Conservation (phyloP, 2,113 vertebrate species). For the Egretta garzetta region DNA sequence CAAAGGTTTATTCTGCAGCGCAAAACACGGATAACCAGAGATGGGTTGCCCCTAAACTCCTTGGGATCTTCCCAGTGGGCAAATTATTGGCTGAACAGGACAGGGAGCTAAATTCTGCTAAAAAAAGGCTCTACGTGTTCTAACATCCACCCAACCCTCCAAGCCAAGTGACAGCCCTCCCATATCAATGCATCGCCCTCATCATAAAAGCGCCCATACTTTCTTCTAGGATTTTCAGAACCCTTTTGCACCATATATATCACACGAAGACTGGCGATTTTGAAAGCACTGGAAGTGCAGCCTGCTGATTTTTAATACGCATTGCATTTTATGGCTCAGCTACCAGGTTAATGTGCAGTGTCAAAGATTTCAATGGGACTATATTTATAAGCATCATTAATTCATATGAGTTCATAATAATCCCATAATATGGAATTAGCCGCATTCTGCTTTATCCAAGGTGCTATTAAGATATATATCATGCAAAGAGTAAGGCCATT, state of each 20-base stretch:
- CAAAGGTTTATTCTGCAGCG: neutral
- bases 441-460: neutral
- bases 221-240: neutral
- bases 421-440: neutral
- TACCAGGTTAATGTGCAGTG: neutral
- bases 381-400: neutral
- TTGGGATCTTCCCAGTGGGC: neutral
- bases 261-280: neutral
- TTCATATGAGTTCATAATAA: neutral
- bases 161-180: neutral
- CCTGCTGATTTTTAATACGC: neutral
- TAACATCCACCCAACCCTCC: neutral
- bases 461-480: neutral
- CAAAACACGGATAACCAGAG: neutral
- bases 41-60: neutral
- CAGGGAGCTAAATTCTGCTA: neutral
- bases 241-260: neutral
- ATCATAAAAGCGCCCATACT: rapidly evolving
- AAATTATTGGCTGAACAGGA: neutral
- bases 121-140: rapidly evolving
- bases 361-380: neutral
- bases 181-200: neutral
- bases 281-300: neutral
- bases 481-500: neutral
- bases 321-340: slow-evolving; percentile 2